A percentile compares a stretch with the other conserved stretches of the same genome.
These are phyloP conservation scores for Anthonomus grandis DNA, from an alignment of 1,140 invertebrate genomes.

Conservation along the genomic window DNA sequence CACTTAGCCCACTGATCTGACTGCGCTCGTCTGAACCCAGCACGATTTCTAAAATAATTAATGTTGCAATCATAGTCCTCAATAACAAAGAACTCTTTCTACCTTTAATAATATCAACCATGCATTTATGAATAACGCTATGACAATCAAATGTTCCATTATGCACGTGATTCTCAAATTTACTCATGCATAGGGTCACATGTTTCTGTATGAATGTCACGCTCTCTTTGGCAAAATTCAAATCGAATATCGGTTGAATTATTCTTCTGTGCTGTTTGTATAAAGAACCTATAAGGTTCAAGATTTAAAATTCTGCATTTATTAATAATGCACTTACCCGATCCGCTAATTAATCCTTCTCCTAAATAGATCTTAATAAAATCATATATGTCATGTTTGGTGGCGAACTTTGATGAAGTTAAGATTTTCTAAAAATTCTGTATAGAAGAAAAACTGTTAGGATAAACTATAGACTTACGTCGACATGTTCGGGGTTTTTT, in stretches of 20 bases:
- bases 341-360: conserved; percentile 27
- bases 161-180: conserved; percentile 11
- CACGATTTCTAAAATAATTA: conserved; percentile 18
- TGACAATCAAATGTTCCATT: conserved; percentile 18
- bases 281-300: neutral
- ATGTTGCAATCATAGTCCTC: neutral
- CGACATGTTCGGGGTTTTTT: conserved; percentile 8
- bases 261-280: conserved; percentile 28
- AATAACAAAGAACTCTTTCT: too few relatives aligned
- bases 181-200: conserved; percentile 18
- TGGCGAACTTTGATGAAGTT: conserved; percentile 18
- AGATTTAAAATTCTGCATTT: neutral
- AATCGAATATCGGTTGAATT: conserved; percentile 26
- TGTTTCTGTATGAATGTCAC: conserved; percentile 19
- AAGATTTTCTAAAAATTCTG: conserved; percentile 30
- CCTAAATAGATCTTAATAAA: conserved; percentile 29
- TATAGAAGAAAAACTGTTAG: neutral
- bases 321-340: conserved; percentile 17
- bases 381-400: conserved; percentile 30
- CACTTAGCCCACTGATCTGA: conserved; percentile 12
- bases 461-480: conserved; percentile 7
- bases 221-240: conserved; percentile 18
- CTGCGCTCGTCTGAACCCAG: conserved; percentile 9
- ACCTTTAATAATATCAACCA: conserved; percentile 26
- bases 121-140: conserved; percentile 15